Conservation (phyloP, 2,797 vertebrate genomes). For the Lepilemur ruficaudatus region DNA sequence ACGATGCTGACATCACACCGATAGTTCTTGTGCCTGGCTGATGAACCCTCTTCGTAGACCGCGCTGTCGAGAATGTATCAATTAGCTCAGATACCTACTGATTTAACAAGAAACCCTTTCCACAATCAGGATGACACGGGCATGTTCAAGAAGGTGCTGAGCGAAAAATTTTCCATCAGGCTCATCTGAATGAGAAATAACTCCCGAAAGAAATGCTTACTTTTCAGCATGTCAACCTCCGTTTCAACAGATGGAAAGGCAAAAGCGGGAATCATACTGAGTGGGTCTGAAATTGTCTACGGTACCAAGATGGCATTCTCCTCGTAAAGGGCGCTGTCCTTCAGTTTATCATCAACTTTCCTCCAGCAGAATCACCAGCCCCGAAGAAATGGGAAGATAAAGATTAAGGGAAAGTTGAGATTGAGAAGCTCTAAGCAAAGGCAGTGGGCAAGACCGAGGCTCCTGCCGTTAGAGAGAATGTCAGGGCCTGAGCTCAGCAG, state of each 20-base stretch:
- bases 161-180: constrained; percentile 81
- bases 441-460: constrained; percentile 16
- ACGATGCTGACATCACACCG: constrained; percentile 72
- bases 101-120: constrained; percentile 90
- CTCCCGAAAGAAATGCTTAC: constrained; percentile 87
- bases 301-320: neutral
- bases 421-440: constrained; percentile 65
- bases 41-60: constrained; percentile 88
- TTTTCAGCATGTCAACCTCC: constrained; percentile 76
- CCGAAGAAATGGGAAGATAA: constrained; percentile 43
- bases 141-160: constrained; percentile 89
- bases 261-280: constrained; percentile 61
- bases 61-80: constrained; percentile 92
- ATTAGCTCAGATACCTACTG: constrained; percentile 88
- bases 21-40: constrained; percentile 88
- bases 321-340: constrained; percentile 58
- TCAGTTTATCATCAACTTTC: constrained; percentile 60
- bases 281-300: constrained; percentile 57
- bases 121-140: constrained; percentile 86
- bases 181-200: constrained; percentile 70
- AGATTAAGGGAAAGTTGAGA: constrained; percentile 41
- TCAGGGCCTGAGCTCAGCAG: constrained; percentile 52
- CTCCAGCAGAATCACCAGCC: constrained; percentile 45
- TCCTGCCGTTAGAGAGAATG: constrained; percentile 4
- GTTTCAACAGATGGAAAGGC: constrained; percentile 68